phyloP scores from a whole-genome alignment of 1,140 invertebrate species.

The Lysiphlebus fabarum region DNA sequence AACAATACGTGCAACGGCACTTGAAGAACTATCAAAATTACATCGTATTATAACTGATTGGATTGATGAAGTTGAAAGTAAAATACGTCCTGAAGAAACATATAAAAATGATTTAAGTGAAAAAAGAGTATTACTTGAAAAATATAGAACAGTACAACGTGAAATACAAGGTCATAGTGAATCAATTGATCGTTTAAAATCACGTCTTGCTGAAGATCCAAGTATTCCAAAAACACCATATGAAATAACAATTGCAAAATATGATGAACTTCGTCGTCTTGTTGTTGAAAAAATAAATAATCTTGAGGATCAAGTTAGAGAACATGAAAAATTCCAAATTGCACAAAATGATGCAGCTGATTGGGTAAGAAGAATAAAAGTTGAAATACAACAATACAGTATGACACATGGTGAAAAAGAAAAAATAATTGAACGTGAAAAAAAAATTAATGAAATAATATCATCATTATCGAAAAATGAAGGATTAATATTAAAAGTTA shows the following conservation, averaged over 20 bases:
- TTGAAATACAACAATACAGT: constrained; percentile 80
- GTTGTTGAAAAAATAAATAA: constrained; percentile 64
- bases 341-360: constrained; percentile 79
- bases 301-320: constrained; percentile 77
- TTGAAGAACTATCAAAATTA: constrained; percentile 83
- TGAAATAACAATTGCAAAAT: constrained; percentile 66
- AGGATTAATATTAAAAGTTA: constrained; percentile 68
- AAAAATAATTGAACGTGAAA: constrained; percentile 69
- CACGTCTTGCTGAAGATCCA: constrained; percentile 63
- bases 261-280: constrained; percentile 66
- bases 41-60: constrained; percentile 77
- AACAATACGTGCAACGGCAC: constrained; percentile 65
- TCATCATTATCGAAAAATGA: constrained; percentile 68
- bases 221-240: constrained; percentile 67
- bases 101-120: constrained; percentile 82
- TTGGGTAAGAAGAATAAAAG: constrained; percentile 80
- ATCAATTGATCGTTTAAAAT: constrained; percentile 69
- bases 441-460: constrained; percentile 68
- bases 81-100: constrained; percentile 69
- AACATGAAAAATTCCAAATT: constrained; percentile 83
- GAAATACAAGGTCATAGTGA: constrained; percentile 76
- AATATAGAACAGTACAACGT: constrained; percentile 72
- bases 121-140: constrained; percentile 82
- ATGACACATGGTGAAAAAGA: constrained; percentile 80
- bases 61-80: constrained; percentile 82